A percentile compares a stretch with the other conserved stretches of the same genome.
Conservation (phyloP, 2,888 invertebrate genomes). For the Synergus gifuensis region DNA sequence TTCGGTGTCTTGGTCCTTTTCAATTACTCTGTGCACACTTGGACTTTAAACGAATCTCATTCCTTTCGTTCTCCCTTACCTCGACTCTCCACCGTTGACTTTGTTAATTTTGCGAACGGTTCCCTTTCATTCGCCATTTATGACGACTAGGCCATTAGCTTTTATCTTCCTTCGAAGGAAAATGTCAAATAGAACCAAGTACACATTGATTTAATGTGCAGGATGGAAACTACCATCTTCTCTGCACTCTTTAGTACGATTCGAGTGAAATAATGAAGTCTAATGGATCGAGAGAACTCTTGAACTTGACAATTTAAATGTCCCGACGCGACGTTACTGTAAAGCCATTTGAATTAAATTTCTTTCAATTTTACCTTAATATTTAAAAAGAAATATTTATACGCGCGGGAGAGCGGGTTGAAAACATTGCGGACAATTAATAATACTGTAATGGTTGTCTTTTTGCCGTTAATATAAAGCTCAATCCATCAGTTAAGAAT, state of each 20-base stretch:
- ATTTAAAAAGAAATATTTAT: neutral
- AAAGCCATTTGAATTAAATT: neutral
- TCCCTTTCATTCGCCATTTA: neutral
- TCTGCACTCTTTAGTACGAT: neutral
- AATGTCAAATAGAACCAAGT: neutral
- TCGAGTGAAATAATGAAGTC: neutral
- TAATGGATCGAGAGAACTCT: neutral
- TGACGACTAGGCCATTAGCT: neutral
- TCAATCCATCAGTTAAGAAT: too few relatives aligned
- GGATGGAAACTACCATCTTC: neutral
- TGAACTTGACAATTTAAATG: neutral
- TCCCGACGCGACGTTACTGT: neutral
- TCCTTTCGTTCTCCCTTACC: neutral
- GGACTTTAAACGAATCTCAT: conserved; percentile 5
- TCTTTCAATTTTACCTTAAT: neutral
- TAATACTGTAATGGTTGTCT: too few relatives aligned
- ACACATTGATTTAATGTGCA: neutral
- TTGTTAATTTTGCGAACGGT: neutral
- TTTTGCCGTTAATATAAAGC: too few relatives aligned
- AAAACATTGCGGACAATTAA: too few relatives aligned
- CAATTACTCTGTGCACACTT: neutral
- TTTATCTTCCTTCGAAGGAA: neutral
- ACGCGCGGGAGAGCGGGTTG: too few relatives aligned
- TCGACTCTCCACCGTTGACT: neutral
- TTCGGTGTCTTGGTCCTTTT: neutral